Percentiles rank a stretch among this genome's conserved stretches.
These are phyloP conservation scores for Adelphocoris suturalis DNA, from an alignment of 2,888 invertebrate species.

Conservation along the genomic window DNA sequence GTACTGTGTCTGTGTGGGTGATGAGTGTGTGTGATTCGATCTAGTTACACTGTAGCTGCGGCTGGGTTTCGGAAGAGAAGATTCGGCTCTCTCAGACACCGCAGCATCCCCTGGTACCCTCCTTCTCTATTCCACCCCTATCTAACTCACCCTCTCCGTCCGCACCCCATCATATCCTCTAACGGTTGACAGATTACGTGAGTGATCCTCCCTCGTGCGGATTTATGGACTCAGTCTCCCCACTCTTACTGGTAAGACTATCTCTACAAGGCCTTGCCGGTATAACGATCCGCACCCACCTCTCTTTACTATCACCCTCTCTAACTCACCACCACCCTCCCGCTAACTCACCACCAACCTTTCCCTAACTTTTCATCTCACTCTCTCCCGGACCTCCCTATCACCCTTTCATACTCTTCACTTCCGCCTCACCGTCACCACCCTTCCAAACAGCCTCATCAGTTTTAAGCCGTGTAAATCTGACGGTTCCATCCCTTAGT, in stretches of 20 bases:
- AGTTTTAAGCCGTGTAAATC: neutral
- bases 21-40: conserved; percentile 38
- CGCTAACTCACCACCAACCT: neutral
- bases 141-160: neutral
- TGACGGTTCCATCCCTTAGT: neutral
- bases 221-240: conserved; percentile 47
- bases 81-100: conserved; percentile 20
- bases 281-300: conserved; percentile 43
- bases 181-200: conserved; percentile 68
- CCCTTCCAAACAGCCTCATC: neutral
- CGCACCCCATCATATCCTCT: conserved; percentile 18
- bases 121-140: neutral
- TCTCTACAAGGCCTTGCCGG: conserved; percentile 44
- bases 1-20: neutral
- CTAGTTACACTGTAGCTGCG: conserved; percentile 23
- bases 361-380: neutral
- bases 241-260: neutral
- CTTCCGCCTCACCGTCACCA: neutral
- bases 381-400: neutral
- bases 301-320: neutral
- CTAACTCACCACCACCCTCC: neutral
- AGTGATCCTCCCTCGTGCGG: conserved; percentile 64
- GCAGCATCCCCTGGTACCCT: neutral
- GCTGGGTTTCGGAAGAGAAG: neutral
- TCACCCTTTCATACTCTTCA: too few species aligned